A percentile compares a stretch with the other conserved stretches of the same genome.
These are phyloP conservation scores for Diuraphis noxia DNA, from an alignment of 1,140 invertebrate species.

Conservation along the genomic window DNA sequence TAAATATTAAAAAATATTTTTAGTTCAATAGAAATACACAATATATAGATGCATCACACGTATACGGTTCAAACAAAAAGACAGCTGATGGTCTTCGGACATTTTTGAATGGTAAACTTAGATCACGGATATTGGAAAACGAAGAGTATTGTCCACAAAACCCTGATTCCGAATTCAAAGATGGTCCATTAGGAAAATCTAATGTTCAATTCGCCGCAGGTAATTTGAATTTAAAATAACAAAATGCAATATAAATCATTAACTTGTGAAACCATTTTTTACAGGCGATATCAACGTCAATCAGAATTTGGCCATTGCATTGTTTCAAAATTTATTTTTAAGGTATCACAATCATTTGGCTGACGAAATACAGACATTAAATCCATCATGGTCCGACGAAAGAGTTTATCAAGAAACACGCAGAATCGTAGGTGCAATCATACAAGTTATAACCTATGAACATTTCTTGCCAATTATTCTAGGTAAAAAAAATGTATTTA, in stretches of 20 bases:
- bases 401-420: conserved; percentile 57
- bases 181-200: conserved; percentile 11
- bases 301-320: conserved; percentile 54
- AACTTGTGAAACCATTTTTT: neutral
- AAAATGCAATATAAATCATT: neutral
- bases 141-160: conserved; percentile 30
- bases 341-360: conserved; percentile 58
- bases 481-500: conserved; percentile 59
- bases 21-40: conserved; percentile 36
- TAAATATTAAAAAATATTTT: neutral
- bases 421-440: conserved; percentile 61
- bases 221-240: neutral
- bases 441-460: conserved; percentile 70
- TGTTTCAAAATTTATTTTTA: conserved; percentile 51
- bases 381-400: conserved; percentile 56
- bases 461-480: conserved; percentile 70
- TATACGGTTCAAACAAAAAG: conserved; percentile 16
- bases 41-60: conserved; percentile 28
- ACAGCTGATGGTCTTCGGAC: conserved; percentile 8
- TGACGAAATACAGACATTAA: conserved; percentile 55
- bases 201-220: conserved; percentile 21
- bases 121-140: neutral
- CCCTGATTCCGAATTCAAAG: neutral
- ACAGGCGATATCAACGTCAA: conserved; percentile 50
- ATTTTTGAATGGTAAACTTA: conserved; percentile 27